Percentiles rank a stretch among this genome's conserved stretches.
Evolutionary conservation across 2,888 invertebrate species (phyloP).

Genomic region (Spodoptera picta): DNA sequence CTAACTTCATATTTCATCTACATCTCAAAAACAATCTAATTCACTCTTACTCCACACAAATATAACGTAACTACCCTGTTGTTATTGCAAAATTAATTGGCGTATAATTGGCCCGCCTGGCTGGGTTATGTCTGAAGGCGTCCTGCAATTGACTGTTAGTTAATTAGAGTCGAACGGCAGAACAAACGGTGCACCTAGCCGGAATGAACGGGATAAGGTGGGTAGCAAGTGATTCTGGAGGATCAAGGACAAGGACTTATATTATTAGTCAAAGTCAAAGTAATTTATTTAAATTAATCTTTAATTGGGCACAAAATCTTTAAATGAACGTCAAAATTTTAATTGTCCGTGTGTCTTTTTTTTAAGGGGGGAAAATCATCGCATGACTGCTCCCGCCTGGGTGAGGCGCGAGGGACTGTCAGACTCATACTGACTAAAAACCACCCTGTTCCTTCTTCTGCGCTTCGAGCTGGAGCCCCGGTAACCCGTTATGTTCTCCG

Average conservation of each 20-base stretch:
- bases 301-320: too few species aligned
- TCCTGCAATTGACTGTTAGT: constrained; percentile 84
- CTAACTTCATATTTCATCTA: background rate
- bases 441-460: too few species aligned
- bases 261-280: too few species aligned
- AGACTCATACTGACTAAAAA: too few species aligned
- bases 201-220: constrained; percentile 61
- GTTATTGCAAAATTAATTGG: constrained; percentile 86
- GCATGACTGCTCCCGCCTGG: too few species aligned
- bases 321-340: too few species aligned
- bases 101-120: constrained; percentile 83
- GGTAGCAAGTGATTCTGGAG: constrained; percentile 19
- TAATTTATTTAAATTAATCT: too few species aligned
- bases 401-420: too few species aligned
- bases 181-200: constrained; percentile 69
- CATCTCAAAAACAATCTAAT: constrained; percentile 19
- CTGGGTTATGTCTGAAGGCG: constrained; percentile 80
- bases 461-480: too few species aligned
- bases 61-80: constrained; percentile 56
- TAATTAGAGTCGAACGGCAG: constrained; percentile 80
- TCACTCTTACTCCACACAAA: constrained; percentile 38
- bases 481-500: too few species aligned
- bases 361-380: too few species aligned
- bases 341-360: too few species aligned
- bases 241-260: constrained; percentile 1